phyloP scores from a whole-genome alignment of 1,140 invertebrate species.

The Drosophila kanapiae region DNA sequence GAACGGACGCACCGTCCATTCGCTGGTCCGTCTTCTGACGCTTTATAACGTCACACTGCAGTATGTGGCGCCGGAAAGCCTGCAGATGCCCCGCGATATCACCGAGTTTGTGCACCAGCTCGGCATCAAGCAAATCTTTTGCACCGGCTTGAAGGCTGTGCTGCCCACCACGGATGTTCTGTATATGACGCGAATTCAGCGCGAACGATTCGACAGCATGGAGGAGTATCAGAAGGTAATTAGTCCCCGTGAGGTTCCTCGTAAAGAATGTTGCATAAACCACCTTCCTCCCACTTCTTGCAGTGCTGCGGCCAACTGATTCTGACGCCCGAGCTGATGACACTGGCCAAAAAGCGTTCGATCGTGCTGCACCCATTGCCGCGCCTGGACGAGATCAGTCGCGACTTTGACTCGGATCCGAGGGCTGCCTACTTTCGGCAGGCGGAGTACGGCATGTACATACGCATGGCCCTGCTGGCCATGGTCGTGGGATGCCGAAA shows the following conservation, averaged over 20 bases:
- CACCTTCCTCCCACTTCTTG: not conserved
- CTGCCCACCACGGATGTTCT: conserved; percentile 97
- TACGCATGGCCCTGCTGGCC: conserved; percentile 98
- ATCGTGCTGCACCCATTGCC: conserved; percentile 99
- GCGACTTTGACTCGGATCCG: conserved; percentile 97
- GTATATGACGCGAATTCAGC: conserved; percentile 99
- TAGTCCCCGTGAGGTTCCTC: too few species aligned
- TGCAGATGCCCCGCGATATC: conserved; percentile 96
- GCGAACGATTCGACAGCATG: conserved; percentile 94
- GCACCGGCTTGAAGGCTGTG: conserved; percentile 91
- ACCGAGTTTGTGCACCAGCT: conserved; percentile 91
- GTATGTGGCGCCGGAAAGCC: conserved; percentile 94
- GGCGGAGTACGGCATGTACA: conserved; percentile 98
- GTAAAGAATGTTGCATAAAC: too few species aligned
- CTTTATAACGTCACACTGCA: conserved; percentile 95
- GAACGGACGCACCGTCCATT: conserved; percentile 99
- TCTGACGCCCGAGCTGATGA: conserved; percentile 98
- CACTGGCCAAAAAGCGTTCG: conserved; percentile 95
- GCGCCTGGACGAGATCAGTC: conserved; percentile 96
- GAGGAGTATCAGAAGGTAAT: conserved; percentile 92
- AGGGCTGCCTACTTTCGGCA: conserved; percentile 99
- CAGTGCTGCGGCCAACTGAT: conserved; percentile 93
- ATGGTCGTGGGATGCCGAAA: conserved; percentile 91
- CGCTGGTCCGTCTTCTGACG: conserved; percentile 95
- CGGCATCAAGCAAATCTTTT: conserved; percentile 92